phyloP scores from a whole-genome alignment of 2,113 vertebrate species.

The Tretioscincus oriximinensis region DNA sequence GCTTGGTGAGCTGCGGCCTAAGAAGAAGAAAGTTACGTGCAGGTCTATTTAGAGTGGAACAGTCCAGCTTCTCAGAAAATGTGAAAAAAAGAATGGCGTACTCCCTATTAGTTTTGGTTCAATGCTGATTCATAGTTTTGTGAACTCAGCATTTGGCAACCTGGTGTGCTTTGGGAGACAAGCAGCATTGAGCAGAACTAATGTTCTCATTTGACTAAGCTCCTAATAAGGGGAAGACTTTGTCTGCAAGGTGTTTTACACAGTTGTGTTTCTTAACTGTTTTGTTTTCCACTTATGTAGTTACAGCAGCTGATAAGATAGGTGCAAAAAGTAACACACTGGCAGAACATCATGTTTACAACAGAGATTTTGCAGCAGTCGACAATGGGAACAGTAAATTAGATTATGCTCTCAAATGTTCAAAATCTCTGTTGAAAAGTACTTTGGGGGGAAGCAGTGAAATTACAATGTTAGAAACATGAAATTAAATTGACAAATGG shows the following conservation, averaged over 20 bases:
- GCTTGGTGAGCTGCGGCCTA: too few relatives aligned
- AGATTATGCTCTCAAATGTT: neutral
- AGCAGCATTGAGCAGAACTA: conserved; percentile 37
- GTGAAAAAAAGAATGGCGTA: conserved; percentile 1
- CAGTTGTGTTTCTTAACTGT: neutral
- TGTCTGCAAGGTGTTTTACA: conserved; percentile 10
- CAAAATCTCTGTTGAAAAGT: neutral
- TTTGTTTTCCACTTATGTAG: neutral
- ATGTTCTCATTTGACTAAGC: conserved; percentile 33
- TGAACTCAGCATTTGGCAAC: conserved; percentile 52
- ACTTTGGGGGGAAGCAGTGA: neutral
- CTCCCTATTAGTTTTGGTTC: conserved; percentile 31
- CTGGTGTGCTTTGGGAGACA: conserved; percentile 25
- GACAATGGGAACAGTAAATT: neutral
- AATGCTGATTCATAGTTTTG: conserved; percentile 42
- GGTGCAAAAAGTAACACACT: neutral
- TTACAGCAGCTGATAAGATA: neutral
- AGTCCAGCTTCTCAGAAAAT: neutral
- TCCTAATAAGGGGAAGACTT: conserved; percentile 17
- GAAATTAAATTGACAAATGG: neutral
- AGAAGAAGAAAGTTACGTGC: too few relatives aligned
- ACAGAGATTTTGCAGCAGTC: neutral
- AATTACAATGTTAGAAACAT: neutral
- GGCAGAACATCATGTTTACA: neutral
- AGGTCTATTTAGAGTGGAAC: neutral